These are phyloP conservation scores for Cryptocephalus moraei DNA, from an alignment of 2,888 invertebrate species.

Conservation along the genomic window DNA sequence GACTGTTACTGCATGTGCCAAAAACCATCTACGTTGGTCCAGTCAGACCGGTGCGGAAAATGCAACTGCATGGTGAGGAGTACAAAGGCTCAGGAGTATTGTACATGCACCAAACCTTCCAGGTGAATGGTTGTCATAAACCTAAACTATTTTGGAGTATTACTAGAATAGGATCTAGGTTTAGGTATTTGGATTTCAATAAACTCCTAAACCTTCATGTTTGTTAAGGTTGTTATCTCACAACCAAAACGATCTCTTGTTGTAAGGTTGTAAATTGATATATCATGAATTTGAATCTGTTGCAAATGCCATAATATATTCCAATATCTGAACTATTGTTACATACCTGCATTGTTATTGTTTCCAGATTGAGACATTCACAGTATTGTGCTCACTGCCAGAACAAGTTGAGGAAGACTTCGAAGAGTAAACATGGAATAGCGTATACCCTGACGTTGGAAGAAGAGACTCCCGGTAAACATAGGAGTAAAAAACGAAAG, in stretches of 20 bases:
- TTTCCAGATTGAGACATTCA: conserved; percentile 4
- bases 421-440: conserved; percentile 30
- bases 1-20: no score
- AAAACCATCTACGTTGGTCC: no score
- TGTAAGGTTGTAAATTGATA: no score
- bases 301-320: no score
- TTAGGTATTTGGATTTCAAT: no score
- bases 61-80: not conserved
- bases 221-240: no score
- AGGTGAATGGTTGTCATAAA: not conserved
- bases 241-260: no score
- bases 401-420: conserved; percentile 21
- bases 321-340: no score
- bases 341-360: not conserved
- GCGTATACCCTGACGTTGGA: conserved; percentile 39
- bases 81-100: conserved; percentile 11
- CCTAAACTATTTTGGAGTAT: no score
- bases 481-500: conserved; percentile 10
- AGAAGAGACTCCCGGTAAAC: conserved; percentile 11
- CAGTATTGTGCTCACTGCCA: conserved; percentile 21
- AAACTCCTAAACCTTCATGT: no score
- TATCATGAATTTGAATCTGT: no score
- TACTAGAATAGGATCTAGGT: no score
- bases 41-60: not conserved
- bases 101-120: conserved; percentile 14